A percentile compares a stretch with the other conserved stretches of the same genome.
These are phyloP conservation scores for Xerus rutilus DNA, from an alignment of 2,797 vertebrate species.

Conservation along the genomic window DNA sequence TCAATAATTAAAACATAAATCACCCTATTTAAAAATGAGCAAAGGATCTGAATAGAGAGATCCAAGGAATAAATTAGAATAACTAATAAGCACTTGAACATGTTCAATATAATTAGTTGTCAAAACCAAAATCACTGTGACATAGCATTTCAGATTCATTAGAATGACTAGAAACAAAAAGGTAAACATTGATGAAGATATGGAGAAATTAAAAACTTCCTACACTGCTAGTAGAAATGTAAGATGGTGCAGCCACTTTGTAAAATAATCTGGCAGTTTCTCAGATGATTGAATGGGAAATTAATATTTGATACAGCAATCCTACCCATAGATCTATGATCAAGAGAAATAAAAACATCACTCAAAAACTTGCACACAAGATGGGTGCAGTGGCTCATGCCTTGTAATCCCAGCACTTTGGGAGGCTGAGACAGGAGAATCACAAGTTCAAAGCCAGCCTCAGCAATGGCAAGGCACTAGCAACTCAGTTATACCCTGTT, in stretches of 20 bases:
- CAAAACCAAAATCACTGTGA: not conserved
- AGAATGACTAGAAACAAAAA: not conserved
- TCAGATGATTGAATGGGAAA: not conserved
- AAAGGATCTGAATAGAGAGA: not conserved
- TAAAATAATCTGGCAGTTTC: not conserved
- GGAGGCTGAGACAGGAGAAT: no score
- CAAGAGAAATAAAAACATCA: not conserved
- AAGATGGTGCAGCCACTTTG: not conserved
- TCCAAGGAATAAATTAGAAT: not conserved
- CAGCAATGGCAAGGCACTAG: no score
- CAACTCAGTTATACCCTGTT: no score
- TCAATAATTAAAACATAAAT: not conserved
- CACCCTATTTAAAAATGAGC: not conserved
- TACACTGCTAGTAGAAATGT: no score
- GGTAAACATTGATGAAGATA: not conserved
- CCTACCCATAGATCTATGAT: not conserved
- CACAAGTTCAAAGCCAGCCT: no score
- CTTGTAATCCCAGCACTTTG: no score
- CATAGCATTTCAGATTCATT: not conserved
- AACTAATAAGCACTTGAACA: not conserved
- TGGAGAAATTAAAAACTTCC: not conserved
- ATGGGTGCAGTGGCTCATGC: no score
- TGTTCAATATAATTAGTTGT: not conserved
- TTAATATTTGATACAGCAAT: not conserved
- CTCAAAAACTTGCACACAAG: not conserved